Base-by-base conservation (phyloP, 2,113 vertebrate species). In the Mesitornis unicolor region DNA sequence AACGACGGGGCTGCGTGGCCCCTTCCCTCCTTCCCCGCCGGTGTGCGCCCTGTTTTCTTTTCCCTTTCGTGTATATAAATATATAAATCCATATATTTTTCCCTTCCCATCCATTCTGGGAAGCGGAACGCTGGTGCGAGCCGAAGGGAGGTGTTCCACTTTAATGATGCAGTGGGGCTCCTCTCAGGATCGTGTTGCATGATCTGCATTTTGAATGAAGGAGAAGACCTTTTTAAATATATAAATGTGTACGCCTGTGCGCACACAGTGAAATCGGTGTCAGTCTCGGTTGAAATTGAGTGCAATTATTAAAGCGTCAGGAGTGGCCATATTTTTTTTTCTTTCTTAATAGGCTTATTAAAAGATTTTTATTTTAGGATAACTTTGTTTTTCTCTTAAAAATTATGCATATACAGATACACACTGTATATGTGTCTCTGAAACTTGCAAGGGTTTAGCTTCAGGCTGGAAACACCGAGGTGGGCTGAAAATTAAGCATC, bases 191-290 rank as follows among this genome's bases (percentile, higher is more conserved):
- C 97, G 89, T 75, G 94, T 97, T 97, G 97, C 98, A 97, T 96
- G 96, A 97, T 95, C 90, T 97, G 97, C 97, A 97, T 98, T 96
- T 96, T 95, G 98, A 98, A 98, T 98, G 98, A 98, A 98, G 97
- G 96, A 97, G 95, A 96, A 89, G 97, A 96, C 73, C 91, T 94
- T 87, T 85, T 81, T 57, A 79, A 91, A 78, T 84, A 47, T 43
- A 29, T 38, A 67, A 85, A 69, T 68, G 91, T 59, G 84, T 92
- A 38, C 91, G 87, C 67, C 60, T 10, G 12, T 54, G 61, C 63
- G 31, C 64, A 25, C 88, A 31, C 71, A 13, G 61, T 35, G 83
- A 48, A 96, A 91, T 91, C 93, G 73, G 96, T 97, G 85, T 95
- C 92, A 84, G 95, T 70, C 88, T 80, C 76, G 54, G 61, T 54